phyloP scores from a whole-genome alignment of 2,888 invertebrate species.

The Himalopsyche kuldschensis region DNA sequence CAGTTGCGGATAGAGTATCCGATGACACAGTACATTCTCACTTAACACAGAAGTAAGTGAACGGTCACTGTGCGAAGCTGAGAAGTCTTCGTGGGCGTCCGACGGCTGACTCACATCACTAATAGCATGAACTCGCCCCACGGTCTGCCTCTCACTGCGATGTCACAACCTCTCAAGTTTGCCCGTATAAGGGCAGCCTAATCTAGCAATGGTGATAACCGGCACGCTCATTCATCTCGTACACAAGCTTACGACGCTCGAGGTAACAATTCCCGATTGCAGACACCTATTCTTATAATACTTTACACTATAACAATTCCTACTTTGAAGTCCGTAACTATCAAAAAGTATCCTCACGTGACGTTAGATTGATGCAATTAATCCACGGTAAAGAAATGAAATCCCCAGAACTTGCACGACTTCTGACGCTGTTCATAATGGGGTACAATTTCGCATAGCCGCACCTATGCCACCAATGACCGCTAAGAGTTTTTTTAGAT shows the following conservation, averaged over 20 bases:
- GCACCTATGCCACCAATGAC: background rate
- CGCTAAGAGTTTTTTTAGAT: background rate
- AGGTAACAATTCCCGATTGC: background rate
- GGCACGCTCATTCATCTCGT: background rate
- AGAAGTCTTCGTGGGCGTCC: background rate
- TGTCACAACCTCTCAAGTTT: background rate
- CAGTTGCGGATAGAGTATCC: background rate
- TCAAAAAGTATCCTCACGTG: too few species aligned
- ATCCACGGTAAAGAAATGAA: too few species aligned
- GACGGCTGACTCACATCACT: background rate
- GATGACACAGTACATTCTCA: background rate
- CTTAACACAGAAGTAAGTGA: background rate
- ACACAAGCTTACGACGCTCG: background rate
- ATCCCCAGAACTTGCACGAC: background rate
- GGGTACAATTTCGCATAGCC: background rate
- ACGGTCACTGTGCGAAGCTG: background rate
- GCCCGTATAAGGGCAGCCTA: background rate
- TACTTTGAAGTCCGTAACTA: too few species aligned
- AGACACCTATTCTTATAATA: background rate
- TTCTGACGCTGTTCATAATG: too few species aligned
- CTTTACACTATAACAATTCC: background rate
- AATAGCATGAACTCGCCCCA: background rate
- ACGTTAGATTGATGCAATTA: too few species aligned
- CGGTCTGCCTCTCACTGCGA: background rate
- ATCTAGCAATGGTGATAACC: background rate